These are phyloP conservation scores for Eremophila alpestris DNA, from an alignment of 2,797 vertebrate genomes.

Conservation along the genomic window DNA sequence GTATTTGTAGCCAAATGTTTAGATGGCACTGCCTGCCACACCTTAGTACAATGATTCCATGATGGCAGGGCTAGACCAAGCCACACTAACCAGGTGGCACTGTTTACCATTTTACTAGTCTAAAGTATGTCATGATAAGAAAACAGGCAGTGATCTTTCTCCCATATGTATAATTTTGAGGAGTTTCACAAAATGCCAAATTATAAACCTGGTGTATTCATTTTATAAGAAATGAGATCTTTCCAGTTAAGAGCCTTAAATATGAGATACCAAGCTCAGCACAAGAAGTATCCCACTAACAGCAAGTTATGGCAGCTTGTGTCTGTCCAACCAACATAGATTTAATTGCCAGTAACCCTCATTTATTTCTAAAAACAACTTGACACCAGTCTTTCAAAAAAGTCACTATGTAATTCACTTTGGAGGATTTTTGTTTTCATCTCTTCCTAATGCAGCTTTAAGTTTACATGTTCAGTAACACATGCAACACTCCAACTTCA, in stretches of 20 bases:
- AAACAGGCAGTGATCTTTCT: not conserved
- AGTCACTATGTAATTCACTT: conserved; percentile 7
- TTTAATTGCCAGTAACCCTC: conserved; percentile 1
- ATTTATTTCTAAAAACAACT: conserved; percentile 21
- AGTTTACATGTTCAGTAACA: conserved; percentile 60
- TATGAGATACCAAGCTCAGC: not conserved
- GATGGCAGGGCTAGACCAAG: not conserved
- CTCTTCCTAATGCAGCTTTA: conserved; percentile 51
- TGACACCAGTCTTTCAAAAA: conserved; percentile 1
- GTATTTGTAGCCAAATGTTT: not conserved
- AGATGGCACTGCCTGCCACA: not conserved
- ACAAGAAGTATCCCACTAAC: not conserved
- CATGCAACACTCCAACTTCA: conserved; percentile 48
- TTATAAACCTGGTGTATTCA: not conserved
- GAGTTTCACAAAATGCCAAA: not conserved
- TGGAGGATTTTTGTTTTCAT: not conserved
- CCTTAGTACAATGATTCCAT: not conserved
- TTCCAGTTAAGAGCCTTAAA: not conserved
- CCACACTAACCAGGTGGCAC: not conserved
- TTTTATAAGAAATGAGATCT: not conserved
- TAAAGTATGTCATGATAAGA: not conserved
- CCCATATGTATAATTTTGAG: not conserved
- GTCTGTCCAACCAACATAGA: not conserved
- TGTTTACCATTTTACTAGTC: not conserved
- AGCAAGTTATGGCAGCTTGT: not conserved